These are phyloP conservation scores for Leptestheria dahalacensis DNA, from an alignment of 1,140 invertebrate genomes.

Conservation along the genomic window DNA sequence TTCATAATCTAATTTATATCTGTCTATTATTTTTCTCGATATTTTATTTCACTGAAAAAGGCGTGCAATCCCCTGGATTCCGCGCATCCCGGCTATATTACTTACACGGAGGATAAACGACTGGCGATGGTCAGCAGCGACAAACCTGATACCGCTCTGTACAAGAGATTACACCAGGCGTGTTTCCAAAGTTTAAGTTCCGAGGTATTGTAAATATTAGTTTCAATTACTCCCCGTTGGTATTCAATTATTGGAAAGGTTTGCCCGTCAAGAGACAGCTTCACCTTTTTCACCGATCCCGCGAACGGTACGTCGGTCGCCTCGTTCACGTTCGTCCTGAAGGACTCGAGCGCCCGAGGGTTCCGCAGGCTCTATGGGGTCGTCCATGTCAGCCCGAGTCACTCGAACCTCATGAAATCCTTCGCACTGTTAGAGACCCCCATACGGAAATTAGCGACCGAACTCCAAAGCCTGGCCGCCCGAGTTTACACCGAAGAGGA, in stretches of 20 bases:
- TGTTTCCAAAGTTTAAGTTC: not conserved
- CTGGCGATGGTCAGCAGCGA: not conserved
- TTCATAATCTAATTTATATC: too few species aligned
- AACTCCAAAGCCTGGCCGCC: not conserved
- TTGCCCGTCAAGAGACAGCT: not conserved
- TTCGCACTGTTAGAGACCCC: not conserved
- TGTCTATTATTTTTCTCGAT: too few species aligned
- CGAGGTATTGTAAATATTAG: not conserved
- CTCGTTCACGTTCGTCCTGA: not conserved
- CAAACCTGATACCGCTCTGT: not conserved
- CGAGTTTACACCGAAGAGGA: not conserved
- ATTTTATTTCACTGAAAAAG: too few species aligned
- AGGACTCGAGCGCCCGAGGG: not conserved
- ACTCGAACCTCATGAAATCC: not conserved
- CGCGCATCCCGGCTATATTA: not conserved
- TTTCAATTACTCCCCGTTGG: not conserved
- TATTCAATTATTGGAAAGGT: not conserved
- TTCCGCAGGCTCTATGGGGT: not conserved
- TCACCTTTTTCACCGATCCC: not conserved
- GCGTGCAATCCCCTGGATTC: not conserved
- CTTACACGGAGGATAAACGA: not conserved
- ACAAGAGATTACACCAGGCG: not conserved
- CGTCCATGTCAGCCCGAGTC: not conserved
- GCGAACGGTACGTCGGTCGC: not conserved
- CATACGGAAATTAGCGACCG: not conserved